These are phyloP conservation scores for Diabrotica balteata DNA, from an alignment of 2,888 invertebrate genomes.

Conservation along the genomic window DNA sequence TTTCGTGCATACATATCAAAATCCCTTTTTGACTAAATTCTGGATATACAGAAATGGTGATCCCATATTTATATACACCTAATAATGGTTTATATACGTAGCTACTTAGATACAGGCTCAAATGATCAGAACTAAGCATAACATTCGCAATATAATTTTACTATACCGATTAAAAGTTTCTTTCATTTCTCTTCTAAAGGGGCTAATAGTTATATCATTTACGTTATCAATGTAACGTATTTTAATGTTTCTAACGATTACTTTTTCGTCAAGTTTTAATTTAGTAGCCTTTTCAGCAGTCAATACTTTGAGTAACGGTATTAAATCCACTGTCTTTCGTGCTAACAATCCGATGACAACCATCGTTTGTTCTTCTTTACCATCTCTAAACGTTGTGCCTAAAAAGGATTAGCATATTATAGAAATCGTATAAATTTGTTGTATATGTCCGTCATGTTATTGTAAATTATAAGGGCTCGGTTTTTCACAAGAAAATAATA, in stretches of 20 bases:
- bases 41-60: no score
- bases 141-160: slow-evolving; percentile 19
- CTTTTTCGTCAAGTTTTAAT: slow-evolving; percentile 67
- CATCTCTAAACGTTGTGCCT: slow-evolving; percentile 74
- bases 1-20: no score
- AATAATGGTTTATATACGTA: no score
- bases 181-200: slow-evolving; percentile 72
- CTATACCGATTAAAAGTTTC: slow-evolving; percentile 44
- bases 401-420: slow-evolving; percentile 17
- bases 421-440: background rate
- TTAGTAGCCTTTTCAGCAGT: slow-evolving; percentile 64
- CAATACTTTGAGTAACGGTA: slow-evolving; percentile 75
- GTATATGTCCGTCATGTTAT: no score
- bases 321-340: slow-evolving; percentile 79
- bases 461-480: no score
- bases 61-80: no score
- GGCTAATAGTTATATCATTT: slow-evolving; percentile 76
- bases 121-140: background rate
- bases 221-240: slow-evolving; percentile 81
- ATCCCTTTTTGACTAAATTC: no score
- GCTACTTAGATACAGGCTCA: no score
- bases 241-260: slow-evolving; percentile 72
- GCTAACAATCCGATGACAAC: slow-evolving; percentile 85
- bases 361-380: slow-evolving; percentile 76
- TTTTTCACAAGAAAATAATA: no score